Evolutionary conservation across 2,113 vertebrate genomes (phyloP), one percentile per base, ranked within the genome.

Genomic region (Cathartes aura): DNA sequence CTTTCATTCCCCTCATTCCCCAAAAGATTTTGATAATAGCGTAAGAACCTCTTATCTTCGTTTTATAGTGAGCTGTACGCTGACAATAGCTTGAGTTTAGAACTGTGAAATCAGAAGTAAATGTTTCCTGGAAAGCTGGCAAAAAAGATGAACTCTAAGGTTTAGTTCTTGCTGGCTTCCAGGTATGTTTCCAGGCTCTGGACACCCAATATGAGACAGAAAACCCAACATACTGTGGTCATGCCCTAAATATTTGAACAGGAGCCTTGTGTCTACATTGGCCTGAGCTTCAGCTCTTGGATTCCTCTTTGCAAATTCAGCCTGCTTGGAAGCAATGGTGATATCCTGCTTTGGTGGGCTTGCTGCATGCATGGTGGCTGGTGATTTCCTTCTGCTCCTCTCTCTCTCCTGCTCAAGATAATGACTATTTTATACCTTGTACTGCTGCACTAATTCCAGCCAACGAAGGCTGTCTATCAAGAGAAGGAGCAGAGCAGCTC

Each of bases 81-180:
- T 71, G 82, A 82, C 6, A 12, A 53, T 47, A 85, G 58, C 48
- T 56, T 76, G 82, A 80, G 30, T 68, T 91, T 82, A 53, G 56
- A 87, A 56, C 70, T 34, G 7, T 94, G 87, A 91, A 96, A 94
- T 91, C 72, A 79, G 38, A 87, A 78, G 42, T 63, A 83, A 92
- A 55, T 4, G 8, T 75, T 93, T 93, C 60, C 70, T 87, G 70
- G 66, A 85, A 94, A 91, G 87, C 38, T 91, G 45, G 60, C 18
- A 79, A 87, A 75, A 48, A 38, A 64, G 18, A 42, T 1, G 2
- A 48, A 56, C 16, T 56, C 48, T 42, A n/a, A 85, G 45, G 18
- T 72, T 89, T 50, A 75, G 36, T 36, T 68, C 60, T 71, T 82
- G 7, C 26, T 91, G 60, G 13, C 26, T 94, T 92, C 72, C 53